Base-by-base conservation (phyloP, 92 coral and sea anemone species). In the Micromussa lordhowensis region DNA sequence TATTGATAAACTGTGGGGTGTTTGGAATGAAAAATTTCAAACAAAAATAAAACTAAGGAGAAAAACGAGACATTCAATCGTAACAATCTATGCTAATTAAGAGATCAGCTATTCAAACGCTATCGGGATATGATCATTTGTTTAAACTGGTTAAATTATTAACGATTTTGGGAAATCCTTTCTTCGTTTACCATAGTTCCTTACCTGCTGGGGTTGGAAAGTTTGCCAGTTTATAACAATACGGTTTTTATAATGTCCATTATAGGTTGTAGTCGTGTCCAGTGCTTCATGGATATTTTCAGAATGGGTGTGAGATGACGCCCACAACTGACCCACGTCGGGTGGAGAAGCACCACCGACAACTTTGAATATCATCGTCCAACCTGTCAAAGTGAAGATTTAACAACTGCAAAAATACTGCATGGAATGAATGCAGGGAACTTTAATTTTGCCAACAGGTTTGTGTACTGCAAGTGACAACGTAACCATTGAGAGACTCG, bases 321-420 rank as follows among this genome's bases (percentile, higher is more conserved):
- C 18, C 77, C 86, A 82, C 24, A 82, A 13, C 26, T 68, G 34
- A 4, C 22, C 19, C n/a, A 48, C 66, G 18, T 40, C 12, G 1
- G 57, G 14, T 21, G 77, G 48, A 28, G 77, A 26, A 8, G 64
- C 64, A 1, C 26, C 26, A 6, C 40, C 26, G 26, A 80, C 74
- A 35, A 61, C 57, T 63, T 63, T 80, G 48, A 80, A 80, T 24
- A 80, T 31, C 73, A 80, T 80, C 4, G 73, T 35, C 84, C 84
- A 59, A 34, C 84, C 84, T 80, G 84, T 22, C 31, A 22, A 44
- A 44, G 5, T 15, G 4, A 49, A 16, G 61, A 16, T 17, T 55
- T 55, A 15, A 4, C 61, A 55, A 55, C 16, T 55, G 22, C 3
- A 55, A 55, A 55, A 55, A 15, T 55, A 55, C 22, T 55, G 18